phyloP scores from a whole-genome alignment of 1,140 invertebrate genomes.

The Halotydeus destructor region DNA sequence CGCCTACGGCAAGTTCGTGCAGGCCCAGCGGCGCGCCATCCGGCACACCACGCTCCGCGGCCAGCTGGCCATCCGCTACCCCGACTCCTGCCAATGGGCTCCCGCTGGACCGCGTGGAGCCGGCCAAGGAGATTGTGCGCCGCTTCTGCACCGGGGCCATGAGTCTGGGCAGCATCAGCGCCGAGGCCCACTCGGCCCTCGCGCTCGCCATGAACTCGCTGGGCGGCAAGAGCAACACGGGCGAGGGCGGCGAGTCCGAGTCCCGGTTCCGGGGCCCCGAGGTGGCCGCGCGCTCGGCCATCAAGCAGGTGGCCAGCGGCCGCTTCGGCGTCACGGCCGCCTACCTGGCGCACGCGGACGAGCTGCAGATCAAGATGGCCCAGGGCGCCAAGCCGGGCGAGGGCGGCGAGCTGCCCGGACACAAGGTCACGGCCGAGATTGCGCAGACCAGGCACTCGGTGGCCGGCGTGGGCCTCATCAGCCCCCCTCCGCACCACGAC shows the following conservation, averaged over 20 bases:
- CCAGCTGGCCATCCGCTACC: slow-evolving; percentile 63
- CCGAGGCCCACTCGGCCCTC: slow-evolving; percentile 82
- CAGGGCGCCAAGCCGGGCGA: slow-evolving; percentile 91
- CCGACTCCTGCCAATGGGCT: slow-evolving; percentile 41
- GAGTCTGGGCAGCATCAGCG: slow-evolving; percentile 77
- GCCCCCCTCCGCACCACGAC: slow-evolving; percentile 84
- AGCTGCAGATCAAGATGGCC: slow-evolving; percentile 96
- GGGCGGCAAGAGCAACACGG: slow-evolving; percentile 88
- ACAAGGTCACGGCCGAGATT: slow-evolving; percentile 78
- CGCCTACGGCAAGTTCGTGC: slow-evolving; percentile 69
- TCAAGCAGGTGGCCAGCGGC: slow-evolving; percentile 74
- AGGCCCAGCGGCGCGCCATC: slow-evolving; percentile 66
- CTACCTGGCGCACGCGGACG: slow-evolving; percentile 87
- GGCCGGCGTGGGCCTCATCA: slow-evolving; percentile 90
- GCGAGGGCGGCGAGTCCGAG: slow-evolving; percentile 65
- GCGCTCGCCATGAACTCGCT: slow-evolving; percentile 94
- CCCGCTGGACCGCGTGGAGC: slow-evolving; percentile 63
- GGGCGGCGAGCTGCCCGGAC: slow-evolving; percentile 77
- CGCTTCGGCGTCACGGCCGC: slow-evolving; percentile 93
- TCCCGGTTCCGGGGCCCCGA: slow-evolving; percentile 23
- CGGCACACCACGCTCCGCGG: slow-evolving; percentile 72
- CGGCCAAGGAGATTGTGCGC: slow-evolving; percentile 85
- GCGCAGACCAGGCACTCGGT: slow-evolving; percentile 86
- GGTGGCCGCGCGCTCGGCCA: slow-evolving; percentile 40
- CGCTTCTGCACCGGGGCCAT: slow-evolving; percentile 60